Evolutionary conservation across 1,140 invertebrate genomes (phyloP).

Genomic region (Sipha flava): DNA sequence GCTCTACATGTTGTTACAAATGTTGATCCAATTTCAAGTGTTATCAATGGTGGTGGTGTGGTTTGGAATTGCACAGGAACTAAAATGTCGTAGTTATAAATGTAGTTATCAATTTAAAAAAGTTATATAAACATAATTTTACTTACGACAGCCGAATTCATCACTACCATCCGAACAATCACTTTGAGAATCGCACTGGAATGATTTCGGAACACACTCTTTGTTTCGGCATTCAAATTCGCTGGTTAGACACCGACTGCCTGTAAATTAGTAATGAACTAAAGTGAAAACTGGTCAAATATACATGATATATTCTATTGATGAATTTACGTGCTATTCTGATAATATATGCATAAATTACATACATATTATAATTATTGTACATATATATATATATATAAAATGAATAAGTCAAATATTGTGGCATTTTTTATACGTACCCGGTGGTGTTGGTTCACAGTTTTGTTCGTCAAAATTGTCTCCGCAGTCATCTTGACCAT

Average conservation of each 20-base stretch:
- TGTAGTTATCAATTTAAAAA: not conserved
- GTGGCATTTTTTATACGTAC: conserved; percentile 28
- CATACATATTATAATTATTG: not conserved
- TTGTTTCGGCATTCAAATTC: conserved; percentile 68
- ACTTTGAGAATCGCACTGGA: conserved; percentile 81
- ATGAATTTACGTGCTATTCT: too few relatives aligned
- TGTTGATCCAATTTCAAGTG: conserved; percentile 58
- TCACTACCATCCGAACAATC: conserved; percentile 86
- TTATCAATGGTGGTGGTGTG: conserved; percentile 60
- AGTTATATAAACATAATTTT: not conserved
- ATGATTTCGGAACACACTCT: conserved; percentile 88
- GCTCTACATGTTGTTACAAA: conserved; percentile 77
- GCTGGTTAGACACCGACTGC: conserved; percentile 61
- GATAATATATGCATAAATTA: too few relatives aligned
- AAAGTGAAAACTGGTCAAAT: not conserved
- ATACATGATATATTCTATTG: too few relatives aligned
- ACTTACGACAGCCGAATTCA: conserved; percentile 84
- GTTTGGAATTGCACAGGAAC: conserved; percentile 55
- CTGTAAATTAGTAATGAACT: conserved; percentile 41
- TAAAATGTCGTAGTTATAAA: conserved; percentile 31
- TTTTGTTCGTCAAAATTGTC: conserved; percentile 75
- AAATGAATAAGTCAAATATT: not conserved
- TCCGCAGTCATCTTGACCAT: conserved; percentile 83
- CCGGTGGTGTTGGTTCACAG: conserved; percentile 50
- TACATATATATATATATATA: not conserved